phyloP scores from a whole-genome alignment of 2,888 invertebrate species.

The Caenorhabditis sp. region DNA sequence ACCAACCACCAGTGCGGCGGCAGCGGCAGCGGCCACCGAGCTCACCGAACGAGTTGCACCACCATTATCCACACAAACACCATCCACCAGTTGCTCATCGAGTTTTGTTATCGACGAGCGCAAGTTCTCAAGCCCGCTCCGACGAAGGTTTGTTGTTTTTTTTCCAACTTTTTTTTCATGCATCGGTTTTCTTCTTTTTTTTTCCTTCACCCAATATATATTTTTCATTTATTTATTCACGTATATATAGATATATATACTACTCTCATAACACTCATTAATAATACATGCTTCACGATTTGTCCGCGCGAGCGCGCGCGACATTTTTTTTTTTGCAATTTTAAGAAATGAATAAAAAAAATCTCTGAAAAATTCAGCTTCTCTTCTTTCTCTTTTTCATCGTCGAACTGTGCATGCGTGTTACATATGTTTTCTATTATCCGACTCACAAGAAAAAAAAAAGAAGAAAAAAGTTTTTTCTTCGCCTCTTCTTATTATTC shows the following conservation, averaged over 20 bases:
- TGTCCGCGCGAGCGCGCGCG: background rate
- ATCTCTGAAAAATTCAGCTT: background rate
- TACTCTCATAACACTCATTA: background rate
- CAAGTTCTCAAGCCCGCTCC: slow-evolving; percentile 44
- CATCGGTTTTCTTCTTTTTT: background rate
- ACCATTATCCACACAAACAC: slow-evolving; percentile 30
- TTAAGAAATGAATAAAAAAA: background rate
- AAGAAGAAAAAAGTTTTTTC: background rate
- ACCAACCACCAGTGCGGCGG: slow-evolving; percentile 14
- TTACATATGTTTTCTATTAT: background rate
- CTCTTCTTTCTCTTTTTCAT: too few species aligned
- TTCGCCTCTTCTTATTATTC: background rate
- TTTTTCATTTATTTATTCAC: slow-evolving; percentile 1
- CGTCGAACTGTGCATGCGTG: too few species aligned
- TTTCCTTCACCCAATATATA: background rate
- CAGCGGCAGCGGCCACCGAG: slow-evolving; percentile 27
- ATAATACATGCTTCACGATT: background rate
- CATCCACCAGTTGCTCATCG: slow-evolving; percentile 40
- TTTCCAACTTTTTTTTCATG: background rate
- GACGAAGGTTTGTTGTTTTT: slow-evolving; percentile 27
- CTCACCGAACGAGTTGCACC: background rate
- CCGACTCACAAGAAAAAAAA: background rate
- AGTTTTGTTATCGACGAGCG: slow-evolving; percentile 45
- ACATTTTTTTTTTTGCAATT: too few species aligned
- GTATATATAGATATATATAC: background rate